phyloP scores from a whole-genome alignment of 2,888 invertebrate genomes.

The Penaeus monodon region DNA sequence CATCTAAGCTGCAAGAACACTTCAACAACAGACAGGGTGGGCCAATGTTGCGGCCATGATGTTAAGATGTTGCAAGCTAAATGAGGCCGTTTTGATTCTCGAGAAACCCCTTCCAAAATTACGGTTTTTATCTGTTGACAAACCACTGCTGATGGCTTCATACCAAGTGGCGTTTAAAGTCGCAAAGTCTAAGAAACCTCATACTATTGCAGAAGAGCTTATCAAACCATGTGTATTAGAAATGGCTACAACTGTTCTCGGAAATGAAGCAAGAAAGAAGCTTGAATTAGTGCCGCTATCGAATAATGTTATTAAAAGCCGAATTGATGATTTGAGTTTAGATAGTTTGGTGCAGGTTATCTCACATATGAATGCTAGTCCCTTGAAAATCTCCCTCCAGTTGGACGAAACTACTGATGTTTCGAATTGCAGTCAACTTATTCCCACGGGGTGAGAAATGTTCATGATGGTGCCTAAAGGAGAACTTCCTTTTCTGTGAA shows the following conservation, averaged over 20 bases:
- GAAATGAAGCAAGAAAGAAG: conserved; percentile 30
- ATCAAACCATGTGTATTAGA: conserved; percentile 40
- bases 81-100: background rate
- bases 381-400: conserved; percentile 30
- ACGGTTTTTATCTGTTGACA: conserved; percentile 33
- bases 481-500: conserved; percentile 36
- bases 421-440: conserved; percentile 30
- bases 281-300: conserved; percentile 24
- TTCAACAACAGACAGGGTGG: too few species aligned
- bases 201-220: conserved; percentile 31
- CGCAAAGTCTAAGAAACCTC: conserved; percentile 38
- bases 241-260: conserved; percentile 22
- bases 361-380: conserved; percentile 31
- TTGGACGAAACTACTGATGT: conserved; percentile 41
- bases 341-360: conserved; percentile 44
- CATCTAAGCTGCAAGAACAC: too few species aligned
- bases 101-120: conserved; percentile 31
- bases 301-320: conserved; percentile 35
- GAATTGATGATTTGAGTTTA: conserved; percentile 36
- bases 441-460: conserved; percentile 27
- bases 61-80: background rate
- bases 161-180: conserved; percentile 23
- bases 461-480: conserved; percentile 10
- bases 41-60: background rate
- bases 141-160: conserved; percentile 39